Conservation (phyloP, 2,888 invertebrate species). For the Cremastobaeus sp. region DNA sequence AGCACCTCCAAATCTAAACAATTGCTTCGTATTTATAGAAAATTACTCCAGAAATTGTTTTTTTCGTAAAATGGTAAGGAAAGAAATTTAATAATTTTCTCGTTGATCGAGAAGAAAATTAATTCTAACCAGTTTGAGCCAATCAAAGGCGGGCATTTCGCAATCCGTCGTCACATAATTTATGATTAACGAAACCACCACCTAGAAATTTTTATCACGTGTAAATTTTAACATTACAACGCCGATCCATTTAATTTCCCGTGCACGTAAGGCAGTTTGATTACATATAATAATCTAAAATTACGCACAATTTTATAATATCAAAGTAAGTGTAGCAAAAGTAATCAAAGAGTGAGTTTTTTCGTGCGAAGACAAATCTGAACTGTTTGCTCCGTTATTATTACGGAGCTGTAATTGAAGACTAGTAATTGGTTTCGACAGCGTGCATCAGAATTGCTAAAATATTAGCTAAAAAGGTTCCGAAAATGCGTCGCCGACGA, state of each 20-base stretch:
- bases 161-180: slow-evolving; percentile 27
- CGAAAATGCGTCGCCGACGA: slow-evolving; percentile 44
- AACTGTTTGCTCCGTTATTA: slow-evolving; percentile 29
- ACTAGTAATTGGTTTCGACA: slow-evolving; percentile 48
- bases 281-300: slow-evolving; percentile 39
- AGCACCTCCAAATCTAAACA: no score
- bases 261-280: slow-evolving; percentile 27
- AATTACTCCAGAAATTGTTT: no score
- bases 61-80: no score
- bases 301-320: slow-evolving; percentile 32
- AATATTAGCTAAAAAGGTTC: slow-evolving; percentile 49
- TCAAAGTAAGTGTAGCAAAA: not conserved
- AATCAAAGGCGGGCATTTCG: slow-evolving; percentile 24
- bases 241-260: slow-evolving; percentile 28
- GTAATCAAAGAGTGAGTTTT: slow-evolving; percentile 6
- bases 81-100: no score
- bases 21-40: no score
- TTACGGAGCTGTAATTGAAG: slow-evolving; percentile 41
- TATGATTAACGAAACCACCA: not conserved
- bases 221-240: slow-evolving; percentile 7
- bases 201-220: slow-evolving; percentile 6
- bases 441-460: slow-evolving; percentile 26
- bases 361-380: slow-evolving; percentile 40
- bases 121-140: slow-evolving; percentile 19
- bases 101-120: no score